phyloP scores from a whole-genome alignment of 2,113 vertebrate genomes.

The Strigops habroptila region DNA sequence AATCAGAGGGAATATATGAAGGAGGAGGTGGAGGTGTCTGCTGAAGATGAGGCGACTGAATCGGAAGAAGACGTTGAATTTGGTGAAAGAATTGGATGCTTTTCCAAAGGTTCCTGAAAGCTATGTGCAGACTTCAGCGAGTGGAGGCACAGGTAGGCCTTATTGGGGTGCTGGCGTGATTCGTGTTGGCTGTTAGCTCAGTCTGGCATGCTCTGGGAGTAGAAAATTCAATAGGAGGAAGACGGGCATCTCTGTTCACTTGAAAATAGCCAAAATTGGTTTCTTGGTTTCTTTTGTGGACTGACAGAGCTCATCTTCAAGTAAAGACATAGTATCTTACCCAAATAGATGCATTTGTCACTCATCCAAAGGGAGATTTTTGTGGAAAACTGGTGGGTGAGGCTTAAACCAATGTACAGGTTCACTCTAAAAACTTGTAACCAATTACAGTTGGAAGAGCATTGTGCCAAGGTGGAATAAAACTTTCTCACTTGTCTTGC shows the following conservation, averaged over 20 bases:
- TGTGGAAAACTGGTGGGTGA: not conserved
- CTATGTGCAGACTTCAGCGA: constrained; percentile 92
- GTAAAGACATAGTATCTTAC: not conserved
- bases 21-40: constrained; percentile 51
- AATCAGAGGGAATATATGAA: constrained; percentile 75
- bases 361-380: not conserved
- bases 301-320: not conserved
- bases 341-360: not conserved
- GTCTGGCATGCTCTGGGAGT: not conserved
- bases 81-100: constrained; percentile 95
- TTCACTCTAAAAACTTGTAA: not conserved
- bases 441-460: not conserved
- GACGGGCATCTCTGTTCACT: not conserved
- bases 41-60: constrained; percentile 92
- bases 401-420: not conserved
- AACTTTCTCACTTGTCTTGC: not conserved
- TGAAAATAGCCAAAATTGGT: not conserved
- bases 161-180: not conserved
- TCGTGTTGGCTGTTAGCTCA: not conserved
- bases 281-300: not conserved
- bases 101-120: constrained; percentile 97
- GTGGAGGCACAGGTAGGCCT: constrained; percentile 88
- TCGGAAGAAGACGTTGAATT: constrained; percentile 91
- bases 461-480: not conserved
- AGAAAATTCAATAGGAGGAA: not conserved